Evolutionary conservation across 2,113 vertebrate species (phyloP), one percentile per base, ranked within the genome.

Genomic region (Sphyrna mokarran): DNA sequence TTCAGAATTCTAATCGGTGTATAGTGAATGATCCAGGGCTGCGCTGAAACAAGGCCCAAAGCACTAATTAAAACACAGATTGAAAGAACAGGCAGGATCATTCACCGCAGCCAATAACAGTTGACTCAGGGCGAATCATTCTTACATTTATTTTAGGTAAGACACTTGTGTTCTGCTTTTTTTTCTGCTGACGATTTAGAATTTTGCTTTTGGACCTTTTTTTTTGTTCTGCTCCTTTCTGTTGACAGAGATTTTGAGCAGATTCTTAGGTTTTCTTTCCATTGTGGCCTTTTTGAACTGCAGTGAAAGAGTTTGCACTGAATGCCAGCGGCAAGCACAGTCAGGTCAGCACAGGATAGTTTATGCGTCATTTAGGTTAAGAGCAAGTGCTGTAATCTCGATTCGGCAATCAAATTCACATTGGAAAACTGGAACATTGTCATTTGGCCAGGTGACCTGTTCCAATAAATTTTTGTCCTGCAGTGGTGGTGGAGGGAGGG

Each of bases 161-260:
- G 69, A 48, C 69, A 54, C 48, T 72, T 93, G 54, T 95, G 94
- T 76, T 95, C 94, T 95, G 94, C 94, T 95, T 72, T 76, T 95
- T 76, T 95, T 76, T 95, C 94, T 76, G 94, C 94, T 95, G 94
- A 95, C 43, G 26, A 33, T 70, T 95, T 54, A 7, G 69, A 43
- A 95, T 54, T 90, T 90, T 54, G 68, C 13, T 76, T 95, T 95
- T 66, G 26, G 40, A 48, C 7, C 9, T 93, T 72, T 95, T 48
- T 95, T 95, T 54, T 54, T 4, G 94, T 95, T 95, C 94, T 72
- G 43, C 68, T 95, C 72, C 22, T 72, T 20, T 70, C 10, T 70
- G 68, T 95, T 54, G 69, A 70, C 43, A 72, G 68, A 29, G 69
- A 40, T 68, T 69, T 43, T 29, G 68, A 54, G 37, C 68, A 72